phyloP scores from a whole-genome alignment of 1,140 invertebrate species.

The Drosophila saltans region DNA sequence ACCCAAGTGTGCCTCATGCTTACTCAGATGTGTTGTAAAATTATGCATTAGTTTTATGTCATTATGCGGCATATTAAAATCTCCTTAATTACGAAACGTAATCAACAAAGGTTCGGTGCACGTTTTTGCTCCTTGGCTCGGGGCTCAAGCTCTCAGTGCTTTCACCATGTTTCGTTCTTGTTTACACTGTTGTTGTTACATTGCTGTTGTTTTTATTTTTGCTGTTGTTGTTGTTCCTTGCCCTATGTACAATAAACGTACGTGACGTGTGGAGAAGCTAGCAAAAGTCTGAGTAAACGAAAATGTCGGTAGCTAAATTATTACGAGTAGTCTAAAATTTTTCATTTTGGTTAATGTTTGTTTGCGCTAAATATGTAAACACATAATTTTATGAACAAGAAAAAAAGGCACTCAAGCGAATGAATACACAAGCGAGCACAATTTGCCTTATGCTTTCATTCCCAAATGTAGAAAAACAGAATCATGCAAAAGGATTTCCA shows the following conservation, averaged over 20 bases:
- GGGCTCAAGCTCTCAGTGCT: constrained; percentile 34
- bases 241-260: constrained; percentile 26
- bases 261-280: constrained; percentile 47
- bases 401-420: background rate
- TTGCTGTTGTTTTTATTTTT: constrained; percentile 36
- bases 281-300: constrained; percentile 72
- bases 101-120: constrained; percentile 63
- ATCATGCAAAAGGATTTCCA: constrained; percentile 6
- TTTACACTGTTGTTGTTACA: constrained; percentile 48
- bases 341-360: constrained; percentile 55
- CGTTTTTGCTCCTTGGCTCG: constrained; percentile 45
- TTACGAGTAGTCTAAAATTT: constrained; percentile 53
- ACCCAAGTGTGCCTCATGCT: constrained; percentile 40
- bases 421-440: constrained; percentile 38
- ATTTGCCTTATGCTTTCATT: constrained; percentile 3
- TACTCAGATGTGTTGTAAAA: constrained; percentile 78
- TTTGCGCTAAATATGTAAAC: constrained; percentile 36
- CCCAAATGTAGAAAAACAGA: background rate
- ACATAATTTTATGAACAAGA: constrained; percentile 14
- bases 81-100: constrained; percentile 74
- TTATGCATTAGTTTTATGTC: constrained; percentile 78
- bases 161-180: constrained; percentile 40
- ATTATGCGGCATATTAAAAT: constrained; percentile 79
- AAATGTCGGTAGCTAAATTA: constrained; percentile 46
- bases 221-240: constrained; percentile 16